Conservation (phyloP, 2,113 vertebrate species). For the Sebastes schlegelii region DNA sequence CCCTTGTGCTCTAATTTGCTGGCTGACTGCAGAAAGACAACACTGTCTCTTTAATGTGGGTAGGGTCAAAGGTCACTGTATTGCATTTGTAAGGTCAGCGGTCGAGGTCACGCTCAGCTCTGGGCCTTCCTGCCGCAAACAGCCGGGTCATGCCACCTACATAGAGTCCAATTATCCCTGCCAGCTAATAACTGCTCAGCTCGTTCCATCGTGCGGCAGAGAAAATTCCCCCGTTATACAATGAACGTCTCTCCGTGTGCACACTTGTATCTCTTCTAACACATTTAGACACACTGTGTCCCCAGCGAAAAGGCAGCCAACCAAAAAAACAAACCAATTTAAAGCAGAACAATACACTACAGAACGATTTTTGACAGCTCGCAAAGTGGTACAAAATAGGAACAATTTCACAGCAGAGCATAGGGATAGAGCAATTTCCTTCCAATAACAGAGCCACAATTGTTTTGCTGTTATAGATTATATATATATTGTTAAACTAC, state of each 20-base stretch:
- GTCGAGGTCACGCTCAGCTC: conserved; percentile 76
- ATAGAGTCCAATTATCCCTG: conserved; percentile 83
- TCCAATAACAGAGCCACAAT: background rate
- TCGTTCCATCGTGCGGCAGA: conserved; percentile 54
- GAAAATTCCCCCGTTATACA: conserved; percentile 30
- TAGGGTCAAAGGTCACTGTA: conserved; percentile 81
- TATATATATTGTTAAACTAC: background rate
- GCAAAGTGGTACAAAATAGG: background rate
- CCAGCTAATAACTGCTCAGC: conserved; percentile 79
- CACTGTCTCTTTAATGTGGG: conserved; percentile 82
- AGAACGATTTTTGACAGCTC: background rate
- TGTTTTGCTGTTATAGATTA: background rate
- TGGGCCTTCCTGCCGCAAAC: conserved; percentile 82
- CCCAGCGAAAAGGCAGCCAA: background rate
- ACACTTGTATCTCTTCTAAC: conserved; percentile 21
- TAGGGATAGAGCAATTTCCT: background rate
- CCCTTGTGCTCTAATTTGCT: conserved; percentile 73
- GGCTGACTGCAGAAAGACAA: conserved; percentile 82
- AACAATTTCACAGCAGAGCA: background rate
- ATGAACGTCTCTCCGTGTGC: conserved; percentile 24
- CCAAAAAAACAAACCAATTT: conserved; percentile 32
- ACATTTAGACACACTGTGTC: background rate
- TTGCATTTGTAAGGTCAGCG: conserved; percentile 84
- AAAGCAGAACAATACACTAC: conserved; percentile 30
- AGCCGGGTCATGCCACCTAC: conserved; percentile 84